These are phyloP conservation scores for Scyliorhinus canicula DNA, from an alignment of 2,797 vertebrate species.

Conservation along the genomic window DNA sequence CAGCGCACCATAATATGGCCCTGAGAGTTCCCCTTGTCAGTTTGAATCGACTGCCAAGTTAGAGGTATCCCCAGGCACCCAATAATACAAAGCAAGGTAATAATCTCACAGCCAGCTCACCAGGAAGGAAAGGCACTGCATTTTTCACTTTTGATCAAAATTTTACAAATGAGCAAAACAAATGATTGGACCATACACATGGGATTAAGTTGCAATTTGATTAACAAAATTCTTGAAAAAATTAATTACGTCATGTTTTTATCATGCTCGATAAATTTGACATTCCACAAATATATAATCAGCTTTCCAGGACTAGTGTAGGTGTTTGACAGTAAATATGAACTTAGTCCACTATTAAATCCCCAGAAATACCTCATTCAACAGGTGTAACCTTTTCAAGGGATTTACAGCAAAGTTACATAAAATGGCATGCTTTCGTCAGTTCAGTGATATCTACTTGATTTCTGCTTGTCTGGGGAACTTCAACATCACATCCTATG, in stretches of 20 bases:
- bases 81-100: background rate
- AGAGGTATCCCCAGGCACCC: background rate
- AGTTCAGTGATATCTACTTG: background rate
- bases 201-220: background rate
- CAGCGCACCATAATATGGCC: too few relatives aligned
- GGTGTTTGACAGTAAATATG: background rate
- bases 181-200: background rate
- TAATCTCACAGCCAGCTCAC: background rate
- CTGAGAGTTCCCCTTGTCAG: background rate
- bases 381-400: background rate
- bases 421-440: background rate
- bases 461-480: background rate
- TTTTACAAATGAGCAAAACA: background rate
- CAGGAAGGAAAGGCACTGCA: background rate
- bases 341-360: background rate
- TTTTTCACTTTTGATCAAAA: background rate
- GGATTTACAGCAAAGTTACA: background rate
- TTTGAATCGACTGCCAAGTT: background rate
- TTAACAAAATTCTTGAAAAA: background rate
- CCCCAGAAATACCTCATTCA: background rate
- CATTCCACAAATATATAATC: background rate
- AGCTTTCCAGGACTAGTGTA: background rate
- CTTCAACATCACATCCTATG: background rate
- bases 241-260: background rate
- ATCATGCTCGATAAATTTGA: background rate